Evolutionary conservation across 2,113 vertebrate genomes (phyloP).

Genomic region (Pachyramphus minor): DNA sequence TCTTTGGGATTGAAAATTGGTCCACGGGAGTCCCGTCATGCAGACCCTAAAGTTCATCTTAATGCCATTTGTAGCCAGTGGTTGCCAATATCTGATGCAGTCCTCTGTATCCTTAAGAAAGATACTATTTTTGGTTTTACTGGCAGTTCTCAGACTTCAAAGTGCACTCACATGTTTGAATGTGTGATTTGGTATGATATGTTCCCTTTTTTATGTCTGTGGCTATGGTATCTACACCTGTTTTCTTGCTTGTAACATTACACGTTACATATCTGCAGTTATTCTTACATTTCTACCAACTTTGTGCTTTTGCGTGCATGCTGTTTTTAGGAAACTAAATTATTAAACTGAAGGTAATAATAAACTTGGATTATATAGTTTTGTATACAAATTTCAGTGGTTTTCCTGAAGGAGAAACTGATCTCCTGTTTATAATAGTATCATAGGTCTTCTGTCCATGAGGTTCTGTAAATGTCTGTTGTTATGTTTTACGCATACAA

Average conservation of each 20-base stretch:
- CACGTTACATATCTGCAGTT: not conserved
- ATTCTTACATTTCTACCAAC: not conserved
- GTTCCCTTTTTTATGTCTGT: not conserved
- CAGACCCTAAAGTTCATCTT: conserved; percentile 92
- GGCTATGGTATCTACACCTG: not conserved
- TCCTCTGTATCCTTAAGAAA: conserved; percentile 89
- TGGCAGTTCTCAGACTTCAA: not conserved
- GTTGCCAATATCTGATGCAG: conserved; percentile 89
- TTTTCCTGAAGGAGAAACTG: not conserved
- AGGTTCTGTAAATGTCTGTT: not conserved
- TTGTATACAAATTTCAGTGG: not conserved
- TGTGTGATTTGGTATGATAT: not conserved
- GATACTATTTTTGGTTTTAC: not conserved
- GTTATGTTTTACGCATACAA: not conserved
- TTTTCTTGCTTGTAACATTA: not conserved
- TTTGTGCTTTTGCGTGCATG: not conserved
- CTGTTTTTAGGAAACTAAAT: not conserved
- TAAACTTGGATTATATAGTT: not conserved
- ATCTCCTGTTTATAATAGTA: not conserved
- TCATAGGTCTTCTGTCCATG: not conserved
- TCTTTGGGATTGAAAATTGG: conserved; percentile 87
- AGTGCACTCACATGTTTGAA: not conserved
- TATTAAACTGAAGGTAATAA: not conserved
- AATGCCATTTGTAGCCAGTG: conserved; percentile 94
- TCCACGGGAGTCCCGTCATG: conserved; percentile 84